Evolutionary conservation across 2,888 invertebrate species (phyloP).

Genomic region (Xanthorhoe spadicearia): DNA sequence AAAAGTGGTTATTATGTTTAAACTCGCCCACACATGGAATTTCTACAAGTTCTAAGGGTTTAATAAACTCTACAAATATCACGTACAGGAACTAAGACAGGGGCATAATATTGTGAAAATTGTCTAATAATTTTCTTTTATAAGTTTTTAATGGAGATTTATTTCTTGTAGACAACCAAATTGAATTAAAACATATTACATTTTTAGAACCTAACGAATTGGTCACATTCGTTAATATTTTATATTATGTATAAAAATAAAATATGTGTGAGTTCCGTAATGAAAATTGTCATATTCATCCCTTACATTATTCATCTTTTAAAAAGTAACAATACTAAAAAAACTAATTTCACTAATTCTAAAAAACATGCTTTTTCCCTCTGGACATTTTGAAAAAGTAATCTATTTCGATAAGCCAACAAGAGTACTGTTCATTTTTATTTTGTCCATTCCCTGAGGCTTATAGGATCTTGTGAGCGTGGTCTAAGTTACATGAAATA

Average conservation of each 20-base stretch:
- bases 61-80: not conserved
- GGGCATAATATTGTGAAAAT: not conserved
- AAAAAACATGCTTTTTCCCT: constrained; percentile 62
- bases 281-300: too few relatives aligned
- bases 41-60: not conserved
- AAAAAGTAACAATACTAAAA: too few relatives aligned
- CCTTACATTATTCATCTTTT: too few relatives aligned
- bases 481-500: constrained; percentile 48
- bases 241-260: too few relatives aligned
- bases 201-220: too few relatives aligned
- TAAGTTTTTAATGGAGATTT: not conserved
- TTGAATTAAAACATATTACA: too few relatives aligned
- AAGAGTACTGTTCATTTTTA: constrained; percentile 81
- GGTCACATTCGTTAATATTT: too few relatives aligned
- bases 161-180: too few relatives aligned
- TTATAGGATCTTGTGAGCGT: constrained; percentile 64
- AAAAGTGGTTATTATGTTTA: constrained; percentile 73
- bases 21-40: constrained; percentile 72
- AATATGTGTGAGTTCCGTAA: too few relatives aligned
- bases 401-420: constrained; percentile 83
- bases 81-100: not conserved
- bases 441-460: constrained; percentile 81
- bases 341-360: constrained; percentile 57
- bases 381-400: constrained; percentile 79
- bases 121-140: too few relatives aligned